These are phyloP conservation scores for Acanthosepion esculentum DNA, from an alignment of 2,888 invertebrate genomes.

Conservation along the genomic window DNA sequence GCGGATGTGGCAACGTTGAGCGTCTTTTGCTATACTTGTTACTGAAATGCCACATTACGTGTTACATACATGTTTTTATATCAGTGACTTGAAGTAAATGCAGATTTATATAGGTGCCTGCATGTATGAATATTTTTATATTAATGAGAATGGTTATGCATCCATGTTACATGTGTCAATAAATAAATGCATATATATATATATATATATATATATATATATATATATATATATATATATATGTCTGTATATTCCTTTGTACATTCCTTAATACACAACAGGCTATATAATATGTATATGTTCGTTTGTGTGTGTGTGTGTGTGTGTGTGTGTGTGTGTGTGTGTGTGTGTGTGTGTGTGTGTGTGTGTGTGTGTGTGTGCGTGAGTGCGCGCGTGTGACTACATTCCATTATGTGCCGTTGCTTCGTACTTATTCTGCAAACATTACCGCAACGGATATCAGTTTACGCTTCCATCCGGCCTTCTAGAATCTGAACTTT, in stretches of 20 bases:
- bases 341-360: not conserved
- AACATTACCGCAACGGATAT: not conserved
- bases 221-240: not conserved
- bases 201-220: not conserved
- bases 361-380: not conserved
- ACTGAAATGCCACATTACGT: too few relatives aligned
- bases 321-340: not conserved
- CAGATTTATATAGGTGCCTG: too few relatives aligned
- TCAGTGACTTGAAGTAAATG: too few relatives aligned
- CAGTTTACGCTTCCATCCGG: not conserved
- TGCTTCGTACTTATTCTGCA: not conserved
- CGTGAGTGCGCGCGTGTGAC: not conserved
- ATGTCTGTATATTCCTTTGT: too few relatives aligned
- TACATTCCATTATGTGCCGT: not conserved
- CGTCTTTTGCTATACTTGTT: too few relatives aligned
- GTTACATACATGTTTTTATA: too few relatives aligned
- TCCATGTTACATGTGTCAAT: too few relatives aligned
- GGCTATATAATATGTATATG: too few relatives aligned
- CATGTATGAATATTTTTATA: too few relatives aligned
- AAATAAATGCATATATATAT: not conserved
- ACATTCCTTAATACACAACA: not conserved
- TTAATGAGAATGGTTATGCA: too few relatives aligned
- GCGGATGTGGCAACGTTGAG: too few relatives aligned
- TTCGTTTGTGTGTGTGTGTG: not conserved
- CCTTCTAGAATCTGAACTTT: not conserved